Conservation (phyloP, 2,888 invertebrate genomes). For the Lasioglossum pauxillum region DNA sequence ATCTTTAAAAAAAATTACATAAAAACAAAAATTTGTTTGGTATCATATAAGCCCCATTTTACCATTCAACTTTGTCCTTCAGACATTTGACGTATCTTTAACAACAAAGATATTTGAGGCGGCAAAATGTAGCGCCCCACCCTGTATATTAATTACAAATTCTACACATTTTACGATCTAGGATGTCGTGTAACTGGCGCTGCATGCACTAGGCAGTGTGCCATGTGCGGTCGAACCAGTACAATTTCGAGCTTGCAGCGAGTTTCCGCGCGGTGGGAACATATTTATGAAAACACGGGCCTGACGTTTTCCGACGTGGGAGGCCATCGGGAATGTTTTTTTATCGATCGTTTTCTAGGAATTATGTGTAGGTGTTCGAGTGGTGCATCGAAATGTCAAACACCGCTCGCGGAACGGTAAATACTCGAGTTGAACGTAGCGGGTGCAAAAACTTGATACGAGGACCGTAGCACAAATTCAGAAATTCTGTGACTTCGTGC, state of each 20-base stretch:
- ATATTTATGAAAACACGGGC: not conserved
- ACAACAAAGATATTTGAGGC: too few relatives aligned
- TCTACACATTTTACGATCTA: not conserved
- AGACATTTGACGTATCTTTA: too few relatives aligned
- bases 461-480: not conserved
- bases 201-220: not conserved
- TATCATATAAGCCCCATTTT: too few relatives aligned
- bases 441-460: not conserved
- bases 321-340: not conserved
- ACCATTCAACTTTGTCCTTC: too few relatives aligned
- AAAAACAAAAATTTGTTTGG: too few relatives aligned
- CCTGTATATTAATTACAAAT: not conserved
- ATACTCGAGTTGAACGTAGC: constrained; percentile 6
- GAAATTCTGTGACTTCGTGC: not conserved
- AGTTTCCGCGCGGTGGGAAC: not conserved
- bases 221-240: not conserved
- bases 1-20: too few relatives aligned
- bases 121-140: too few relatives aligned
- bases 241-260: not conserved
- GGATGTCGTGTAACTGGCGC: not conserved
- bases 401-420: not conserved
- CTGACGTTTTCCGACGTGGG: not conserved
- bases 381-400: constrained; percentile 3
- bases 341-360: not conserved
- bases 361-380: not conserved